phyloP scores from a whole-genome alignment of 2,113 vertebrate genomes.

The Pipa parva region DNA sequence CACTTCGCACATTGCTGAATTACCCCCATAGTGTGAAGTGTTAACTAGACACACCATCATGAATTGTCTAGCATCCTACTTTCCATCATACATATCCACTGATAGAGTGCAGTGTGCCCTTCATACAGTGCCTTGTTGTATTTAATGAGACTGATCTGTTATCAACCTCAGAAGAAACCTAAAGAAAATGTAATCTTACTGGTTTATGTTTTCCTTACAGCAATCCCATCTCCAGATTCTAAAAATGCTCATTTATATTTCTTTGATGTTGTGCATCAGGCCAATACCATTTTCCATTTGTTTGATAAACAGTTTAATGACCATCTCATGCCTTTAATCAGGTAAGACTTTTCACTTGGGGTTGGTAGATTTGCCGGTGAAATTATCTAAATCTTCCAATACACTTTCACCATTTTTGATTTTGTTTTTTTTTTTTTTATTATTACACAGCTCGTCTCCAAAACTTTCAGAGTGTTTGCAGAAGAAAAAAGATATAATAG shows the following conservation, averaged over 20 bases:
- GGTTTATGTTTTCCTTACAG: conserved; percentile 56
- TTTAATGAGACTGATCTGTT: too few relatives aligned
- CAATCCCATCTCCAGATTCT: conserved; percentile 93
- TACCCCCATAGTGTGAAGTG: too few relatives aligned
- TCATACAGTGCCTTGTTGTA: too few relatives aligned
- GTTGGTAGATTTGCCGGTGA: neutral
- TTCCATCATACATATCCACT: too few relatives aligned
- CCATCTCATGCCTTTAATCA: conserved; percentile 97
- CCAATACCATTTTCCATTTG: conserved; percentile 97
- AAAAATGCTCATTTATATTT: conserved; percentile 96
- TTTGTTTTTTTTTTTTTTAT: neutral
- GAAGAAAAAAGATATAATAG: conserved; percentile 98
- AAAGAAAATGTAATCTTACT: neutral
- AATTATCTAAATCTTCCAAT: neutral
- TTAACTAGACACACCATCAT: too few relatives aligned
- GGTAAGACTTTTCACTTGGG: conserved; percentile 62
- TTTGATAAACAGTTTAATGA: conserved; percentile 99
- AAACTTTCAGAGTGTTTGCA: conserved; percentile 96
- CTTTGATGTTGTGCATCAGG: conserved; percentile 96
- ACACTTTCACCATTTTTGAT: too few relatives aligned
- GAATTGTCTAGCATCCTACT: too few relatives aligned
- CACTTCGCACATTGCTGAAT: too few relatives aligned
- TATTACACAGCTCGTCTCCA: conserved; percentile 84
- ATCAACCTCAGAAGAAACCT: too few relatives aligned
- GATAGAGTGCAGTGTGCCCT: too few relatives aligned